Conservation (phyloP, 2,888 invertebrate species). For the Leucoma salicis region DNA sequence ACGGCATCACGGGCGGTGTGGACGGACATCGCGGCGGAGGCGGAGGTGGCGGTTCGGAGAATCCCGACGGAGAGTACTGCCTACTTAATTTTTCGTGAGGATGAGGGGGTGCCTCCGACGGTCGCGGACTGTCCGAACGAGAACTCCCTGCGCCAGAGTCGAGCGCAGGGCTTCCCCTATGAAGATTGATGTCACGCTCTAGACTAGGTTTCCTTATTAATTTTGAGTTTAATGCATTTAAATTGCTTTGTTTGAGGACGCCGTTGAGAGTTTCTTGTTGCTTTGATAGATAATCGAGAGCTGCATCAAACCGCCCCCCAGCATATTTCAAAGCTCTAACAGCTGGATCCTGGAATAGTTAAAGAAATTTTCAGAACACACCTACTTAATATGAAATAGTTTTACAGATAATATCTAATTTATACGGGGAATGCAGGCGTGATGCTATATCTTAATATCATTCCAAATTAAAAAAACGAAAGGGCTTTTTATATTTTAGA, state of each 20-base stretch:
- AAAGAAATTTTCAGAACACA: neutral
- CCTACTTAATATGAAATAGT: too few relatives aligned
- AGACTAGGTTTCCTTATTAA: conserved; percentile 93
- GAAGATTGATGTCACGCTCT: conserved; percentile 89
- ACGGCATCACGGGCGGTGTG: conserved; percentile 85
- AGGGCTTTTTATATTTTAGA: too few relatives aligned
- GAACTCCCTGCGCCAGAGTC: conserved; percentile 95
- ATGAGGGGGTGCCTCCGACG: conserved; percentile 82
- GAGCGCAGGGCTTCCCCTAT: conserved; percentile 92
- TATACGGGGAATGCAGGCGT: too few relatives aligned
- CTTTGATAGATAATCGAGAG: conserved; percentile 86
- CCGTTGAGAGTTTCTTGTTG: conserved; percentile 82
- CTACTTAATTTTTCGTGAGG: conserved; percentile 85
- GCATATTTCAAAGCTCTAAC: conserved; percentile 86
- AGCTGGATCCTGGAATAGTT: conserved; percentile 84
- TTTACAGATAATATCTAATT: neutral
- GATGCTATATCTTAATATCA: too few relatives aligned
- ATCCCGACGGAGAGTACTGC: conserved; percentile 87
- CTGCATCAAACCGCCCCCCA: conserved; percentile 87
- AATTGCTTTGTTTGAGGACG: conserved; percentile 76
- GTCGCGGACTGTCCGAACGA: conserved; percentile 93
- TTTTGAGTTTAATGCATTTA: conserved; percentile 85
- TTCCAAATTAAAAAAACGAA: neutral
- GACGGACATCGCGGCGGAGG: conserved; percentile 89
- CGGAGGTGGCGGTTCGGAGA: conserved; percentile 86